phyloP scores from a whole-genome alignment of 2,797 vertebrate genomes.

The Lepus townsendii region DNA sequence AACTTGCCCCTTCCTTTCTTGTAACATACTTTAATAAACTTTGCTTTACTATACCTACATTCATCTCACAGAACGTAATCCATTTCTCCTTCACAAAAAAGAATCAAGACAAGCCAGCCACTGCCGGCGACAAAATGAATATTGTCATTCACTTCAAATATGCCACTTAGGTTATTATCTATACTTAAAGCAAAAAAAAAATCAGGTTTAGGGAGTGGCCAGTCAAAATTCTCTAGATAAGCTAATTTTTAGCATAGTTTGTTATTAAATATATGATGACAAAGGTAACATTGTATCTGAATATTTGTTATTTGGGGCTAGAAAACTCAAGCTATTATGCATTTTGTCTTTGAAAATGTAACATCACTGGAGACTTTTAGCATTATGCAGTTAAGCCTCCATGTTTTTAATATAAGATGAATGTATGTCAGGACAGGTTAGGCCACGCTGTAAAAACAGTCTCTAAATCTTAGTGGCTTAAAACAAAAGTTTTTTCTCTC shows the following conservation, averaged over 20 bases:
- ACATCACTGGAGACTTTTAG: not conserved
- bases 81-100: no score
- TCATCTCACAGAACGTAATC: no score
- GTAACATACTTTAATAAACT: no score
- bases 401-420: not conserved
- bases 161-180: not conserved
- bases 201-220: not conserved
- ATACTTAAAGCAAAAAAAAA: not conserved
- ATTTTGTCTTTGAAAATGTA: no score
- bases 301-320: not conserved
- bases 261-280: not conserved
- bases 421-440: not conserved
- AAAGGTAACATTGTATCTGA: not conserved
- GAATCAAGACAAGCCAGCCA: no score
- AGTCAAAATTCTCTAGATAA: not conserved
- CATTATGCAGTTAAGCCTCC: not conserved
- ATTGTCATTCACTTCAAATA: not conserved
- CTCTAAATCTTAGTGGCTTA: not conserved
- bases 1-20: no score
- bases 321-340: not conserved
- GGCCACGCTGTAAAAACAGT: not conserved
- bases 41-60: no score
- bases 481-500: not conserved
- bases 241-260: not conserved
- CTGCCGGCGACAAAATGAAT: no score